phyloP scores from a whole-genome alignment of 2,113 vertebrate genomes.

The Albula glossodonta region DNA sequence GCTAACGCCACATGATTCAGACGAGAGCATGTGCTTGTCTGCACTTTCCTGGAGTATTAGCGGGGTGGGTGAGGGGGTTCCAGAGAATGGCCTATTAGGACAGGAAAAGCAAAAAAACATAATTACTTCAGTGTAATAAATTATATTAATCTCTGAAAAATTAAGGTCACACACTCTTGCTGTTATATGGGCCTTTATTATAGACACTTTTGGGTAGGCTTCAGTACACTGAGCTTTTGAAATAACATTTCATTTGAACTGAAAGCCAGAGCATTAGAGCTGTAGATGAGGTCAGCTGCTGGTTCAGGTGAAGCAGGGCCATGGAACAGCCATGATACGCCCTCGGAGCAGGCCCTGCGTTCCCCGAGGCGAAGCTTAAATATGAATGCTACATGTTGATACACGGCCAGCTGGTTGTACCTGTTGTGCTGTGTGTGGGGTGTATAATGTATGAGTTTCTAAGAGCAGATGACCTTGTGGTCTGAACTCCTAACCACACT shows the following conservation, averaged over 20 bases:
- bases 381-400: background rate
- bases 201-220: background rate
- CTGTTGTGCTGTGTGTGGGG: background rate
- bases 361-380: background rate
- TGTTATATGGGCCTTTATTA: background rate
- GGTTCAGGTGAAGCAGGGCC: background rate
- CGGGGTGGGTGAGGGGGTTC: too few relatives aligned
- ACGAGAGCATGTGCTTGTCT: too few relatives aligned
- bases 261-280: background rate
- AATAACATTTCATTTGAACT: background rate
- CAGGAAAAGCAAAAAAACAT: too few relatives aligned
- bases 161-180: background rate
- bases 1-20: too few relatives aligned
- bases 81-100: too few relatives aligned
- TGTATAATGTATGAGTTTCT: slow-evolving; percentile 1
- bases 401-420: background rate
- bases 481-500: background rate
- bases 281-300: background rate
- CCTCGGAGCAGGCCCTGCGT: background rate
- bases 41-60: too few relatives aligned
- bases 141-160: background rate
- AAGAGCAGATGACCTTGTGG: slow-evolving; percentile 25
- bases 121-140: too few relatives aligned
- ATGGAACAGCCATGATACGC: background rate
- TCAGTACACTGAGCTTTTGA: background rate